Conservation (phyloP, 2,888 invertebrate species). For the Dicranocentrus wangi region DNA sequence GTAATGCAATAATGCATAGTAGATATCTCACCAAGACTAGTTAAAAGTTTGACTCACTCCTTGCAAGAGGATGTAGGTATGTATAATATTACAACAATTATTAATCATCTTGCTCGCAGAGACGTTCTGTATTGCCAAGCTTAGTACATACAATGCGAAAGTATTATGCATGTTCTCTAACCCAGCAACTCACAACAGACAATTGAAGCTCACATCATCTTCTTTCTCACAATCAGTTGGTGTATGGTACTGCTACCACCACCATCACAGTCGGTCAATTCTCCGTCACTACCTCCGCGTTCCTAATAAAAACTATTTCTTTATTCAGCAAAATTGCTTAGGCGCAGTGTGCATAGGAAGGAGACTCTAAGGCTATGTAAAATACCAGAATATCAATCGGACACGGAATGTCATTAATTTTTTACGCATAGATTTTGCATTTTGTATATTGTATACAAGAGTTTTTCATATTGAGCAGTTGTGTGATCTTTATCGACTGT, state of each 20-base stretch:
- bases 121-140: not conserved
- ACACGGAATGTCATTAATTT: too few relatives aligned
- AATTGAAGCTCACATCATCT: slow-evolving; percentile 8
- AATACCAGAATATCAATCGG: too few relatives aligned
- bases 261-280: slow-evolving; percentile 49
- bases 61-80: not conserved
- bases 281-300: not conserved
- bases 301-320: too few relatives aligned
- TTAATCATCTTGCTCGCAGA: slow-evolving; percentile 18
- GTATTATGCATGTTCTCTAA: not conserved
- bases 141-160: not conserved
- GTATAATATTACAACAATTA: slow-evolving; percentile 20
- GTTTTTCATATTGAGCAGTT: not conserved
- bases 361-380: too few relatives aligned
- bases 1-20: too few relatives aligned
- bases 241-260: slow-evolving; percentile 62
- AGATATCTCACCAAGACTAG: too few relatives aligned
- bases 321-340: too few relatives aligned
- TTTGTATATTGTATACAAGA: not conserved
- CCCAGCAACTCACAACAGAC: not conserved
- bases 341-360: too few relatives aligned
- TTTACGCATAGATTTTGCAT: too few relatives aligned
- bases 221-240: slow-evolving; percentile 52
- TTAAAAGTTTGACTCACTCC: slow-evolving; percentile 13
- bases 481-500: not conserved